Base-by-base conservation (phyloP, 2,888 invertebrate species). In the Rambutsinella grinnellia region DNA sequence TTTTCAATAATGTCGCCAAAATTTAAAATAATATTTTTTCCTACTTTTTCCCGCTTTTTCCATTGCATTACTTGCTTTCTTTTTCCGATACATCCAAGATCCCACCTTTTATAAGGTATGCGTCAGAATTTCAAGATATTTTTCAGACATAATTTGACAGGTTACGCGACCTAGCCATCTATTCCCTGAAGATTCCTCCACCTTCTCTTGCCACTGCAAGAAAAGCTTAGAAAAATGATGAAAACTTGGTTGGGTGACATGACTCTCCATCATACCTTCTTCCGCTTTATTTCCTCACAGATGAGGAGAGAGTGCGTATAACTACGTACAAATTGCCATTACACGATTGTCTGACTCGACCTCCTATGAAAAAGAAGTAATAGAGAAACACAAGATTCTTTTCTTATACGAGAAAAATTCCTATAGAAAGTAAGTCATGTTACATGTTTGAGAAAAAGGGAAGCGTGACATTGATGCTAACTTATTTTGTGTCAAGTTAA, bases 61-160 rank as follows among this genome's bases (percentile, higher is more conserved):
- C n/a, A n/a, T n/a, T n/a, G n/a, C n/a, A n/a, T n/a, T n/a, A n/a
- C n/a, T n/a, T n/a, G n/a, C n/a, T n/a, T n/a, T n/a, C n/a, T n/a
- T n/a, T n/a, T n/a, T n/a, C n/a, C n/a, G n/a, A n/a, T n/a, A n/a
- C n/a, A n/a, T n/a, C n/a, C n/a, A n/a, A n/a, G n/a, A n/a, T n/a
- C n/a, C n/a, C n/a, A n/a, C n/a, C n/a, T n/a, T n/a, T n/a, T n/a
- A n/a, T n/a, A n/a, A n/a, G 27, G 21, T 58, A 49, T 27, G 23
- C 54, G 58, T 68, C 68, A 68, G 60, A 58, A 54, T 51, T 69
- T 75, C 77, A 79, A 78, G 80, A 80, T 81, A 83, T 81, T 81
- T 82, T 83, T 83, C 78, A 82, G 81, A 79, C 83, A 80, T 83
- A 83, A 83, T 83, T 83, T 82, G 83, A 83, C 83, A 83, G 78